Percentiles rank a stretch among this genome's conserved stretches.
Evolutionary conservation across 2,888 invertebrate genomes (phyloP).

Genomic region (Hydrotaea diabolus): DNA sequence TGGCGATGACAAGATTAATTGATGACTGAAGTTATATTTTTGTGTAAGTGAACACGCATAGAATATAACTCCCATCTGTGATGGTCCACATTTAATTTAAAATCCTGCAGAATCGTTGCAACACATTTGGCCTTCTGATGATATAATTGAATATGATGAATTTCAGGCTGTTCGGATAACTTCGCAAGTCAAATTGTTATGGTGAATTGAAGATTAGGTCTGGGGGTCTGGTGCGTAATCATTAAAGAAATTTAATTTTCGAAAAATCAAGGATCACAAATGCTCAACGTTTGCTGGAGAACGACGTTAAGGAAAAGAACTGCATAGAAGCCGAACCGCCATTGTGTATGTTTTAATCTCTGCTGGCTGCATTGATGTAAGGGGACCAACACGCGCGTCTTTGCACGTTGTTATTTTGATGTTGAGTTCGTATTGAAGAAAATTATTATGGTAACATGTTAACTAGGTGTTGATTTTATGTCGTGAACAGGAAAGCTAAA

Average conservation of each 20-base stretch:
- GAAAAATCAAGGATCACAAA: not conserved
- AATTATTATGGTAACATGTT: not conserved
- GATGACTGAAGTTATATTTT: not conserved
- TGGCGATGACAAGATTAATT: too few relatives aligned
- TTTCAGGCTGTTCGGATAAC: not conserved
- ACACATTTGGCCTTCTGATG: not conserved
- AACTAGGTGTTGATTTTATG: not conserved
- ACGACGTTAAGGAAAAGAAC: not conserved
- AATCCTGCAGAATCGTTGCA: not conserved
- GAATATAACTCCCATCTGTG: not conserved
- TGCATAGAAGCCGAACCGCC: not conserved
- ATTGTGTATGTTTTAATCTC: not conserved
- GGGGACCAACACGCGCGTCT: not conserved
- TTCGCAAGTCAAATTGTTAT: not conserved
- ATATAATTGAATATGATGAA: not conserved
- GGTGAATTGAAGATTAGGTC: not conserved
- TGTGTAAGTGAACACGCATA: not conserved
- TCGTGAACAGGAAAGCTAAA: constrained; percentile 5
- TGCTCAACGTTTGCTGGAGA: not conserved
- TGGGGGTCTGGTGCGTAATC: not conserved
- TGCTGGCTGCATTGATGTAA: not conserved
- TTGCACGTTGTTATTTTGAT: not conserved
- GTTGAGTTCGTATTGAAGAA: not conserved
- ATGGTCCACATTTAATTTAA: constrained; percentile 1
- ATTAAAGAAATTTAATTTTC: constrained; percentile 1